Base-by-base conservation (phyloP, 2,888 invertebrate genomes). In the Flabesymbios commensalis region DNA sequence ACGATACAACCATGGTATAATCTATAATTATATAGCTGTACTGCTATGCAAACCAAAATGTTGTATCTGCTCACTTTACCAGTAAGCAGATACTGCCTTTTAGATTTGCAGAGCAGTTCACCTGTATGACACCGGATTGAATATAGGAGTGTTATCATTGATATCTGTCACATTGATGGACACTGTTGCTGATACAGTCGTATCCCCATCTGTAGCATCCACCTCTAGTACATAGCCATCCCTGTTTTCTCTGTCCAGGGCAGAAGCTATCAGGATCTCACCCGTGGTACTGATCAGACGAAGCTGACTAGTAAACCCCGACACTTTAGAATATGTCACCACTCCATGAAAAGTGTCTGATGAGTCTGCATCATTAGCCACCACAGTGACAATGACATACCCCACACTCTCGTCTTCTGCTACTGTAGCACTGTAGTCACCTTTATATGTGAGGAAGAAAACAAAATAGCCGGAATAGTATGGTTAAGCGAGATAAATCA, bases 361-460 rank as follows among this genome's bases (percentile, higher is more conserved):
- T 1, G 17, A 33, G 49, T 75, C 75, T 2, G 24, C 45, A 52
- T 75, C 75, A 2, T 68, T 59, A 3, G 72, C 73, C 1, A 43
- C 22, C 2, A 74, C 60, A 22, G 28, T 61, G 10, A 65, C 70
- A 10, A 72, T 63, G 0, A 32, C 17, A 1, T 51, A 47, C 32
- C 60, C 61, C 2, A 51, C n/a, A 5, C 36, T 19, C 10, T 55
- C 58, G 39, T 59, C 53, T 59, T 45, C 45, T n/a, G 17, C 7
- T 7, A 45, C 10, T 10, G 10, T 7, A 10, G 10, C 7, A n/a
- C 17, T 45, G 24, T 45, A 45, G 14, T 14, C 22, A 7, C n/a
- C 45, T 45, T 10, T 14, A 45, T 36, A n/a, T 36, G n/a, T 10
- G 39, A n/a, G 39, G n/a, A 36, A 36, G 39, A n/a, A n/a, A n/a